Evolutionary conservation across 2,888 invertebrate species (phyloP), one percentile per base, ranked within the genome.

Genomic region (Zygaena filipendulae): DNA sequence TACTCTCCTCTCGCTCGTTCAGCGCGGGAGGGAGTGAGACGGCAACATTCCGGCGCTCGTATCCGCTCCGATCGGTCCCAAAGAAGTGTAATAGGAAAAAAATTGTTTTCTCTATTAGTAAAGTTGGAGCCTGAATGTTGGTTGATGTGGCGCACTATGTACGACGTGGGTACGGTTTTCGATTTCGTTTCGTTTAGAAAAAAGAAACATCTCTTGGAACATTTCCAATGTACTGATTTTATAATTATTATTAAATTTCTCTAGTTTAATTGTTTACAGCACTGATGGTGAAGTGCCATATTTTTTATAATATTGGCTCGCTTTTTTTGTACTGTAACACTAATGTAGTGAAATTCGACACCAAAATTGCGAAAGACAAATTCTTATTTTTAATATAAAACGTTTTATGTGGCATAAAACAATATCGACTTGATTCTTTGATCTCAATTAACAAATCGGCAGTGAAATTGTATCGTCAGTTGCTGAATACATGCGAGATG

Each of bases 221-320:
- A 47, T 53, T 61, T 72, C 71, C 75, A 71, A 70, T 58, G 79
- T 70, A 79, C 79, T 79, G 79, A 79, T 75, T 74, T 64, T 63
- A n/a, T n/a, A n/a, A n/a, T n/a, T n/a, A n/a, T 54, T 61, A 58
- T 58, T 59, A 69, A 67, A 64, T 64, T n/a, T n/a, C n/a, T n/a
- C n/a, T 52, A 52, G 54, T 59, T 34, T 30, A 42, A 53, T 69
- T 63, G 61, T 53, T 56, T 52, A 40, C 66, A 62, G 77, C 79
- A 77, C 79, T 79, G 79, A 77, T 49, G 27, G n/a, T n/a, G 49
- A 54, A 72, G 77, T 77, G 77, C 79, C 77, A 77, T 77, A 72
- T 70, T 63, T 61, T 64, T n/a, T n/a, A n/a, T n/a, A n/a, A n/a
- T n/a, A 71, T 71, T 74, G 75, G 77, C 71, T 71, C 61, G 60